phyloP scores from a whole-genome alignment of 1,140 invertebrate species.

The Cotesia vestalis region DNA sequence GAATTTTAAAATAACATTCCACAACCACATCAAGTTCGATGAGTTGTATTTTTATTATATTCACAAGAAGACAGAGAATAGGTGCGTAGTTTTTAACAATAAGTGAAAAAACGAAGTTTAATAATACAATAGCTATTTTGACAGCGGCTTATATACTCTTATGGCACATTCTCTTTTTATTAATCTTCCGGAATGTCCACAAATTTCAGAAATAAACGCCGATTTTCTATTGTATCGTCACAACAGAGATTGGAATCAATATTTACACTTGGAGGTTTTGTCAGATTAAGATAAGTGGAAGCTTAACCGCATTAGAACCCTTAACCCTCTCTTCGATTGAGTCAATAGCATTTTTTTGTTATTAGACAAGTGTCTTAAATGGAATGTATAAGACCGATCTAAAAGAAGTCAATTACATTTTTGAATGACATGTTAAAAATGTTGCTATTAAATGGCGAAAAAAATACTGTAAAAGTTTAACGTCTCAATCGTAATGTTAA shows the following conservation, averaged over 20 bases:
- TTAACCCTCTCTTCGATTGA: conserved; percentile 52
- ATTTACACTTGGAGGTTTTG: conserved; percentile 54
- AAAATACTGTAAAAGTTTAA: too few species aligned
- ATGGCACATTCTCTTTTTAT: conserved; percentile 2
- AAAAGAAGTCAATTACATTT: too few species aligned
- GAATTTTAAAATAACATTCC: too few species aligned
- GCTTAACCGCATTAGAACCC: conserved; percentile 38
- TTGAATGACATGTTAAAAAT: too few species aligned
- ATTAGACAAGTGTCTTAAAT: not conserved
- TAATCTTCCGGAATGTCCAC: not conserved
- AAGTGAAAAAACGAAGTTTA: conserved; percentile 32
- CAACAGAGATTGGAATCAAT: conserved; percentile 58
- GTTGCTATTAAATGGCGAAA: too few species aligned
- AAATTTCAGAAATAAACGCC: conserved; percentile 17
- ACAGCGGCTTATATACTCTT: conserved; percentile 46
- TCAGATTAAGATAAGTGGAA: conserved; percentile 55
- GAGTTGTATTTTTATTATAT: not conserved
- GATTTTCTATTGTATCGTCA: conserved; percentile 47
- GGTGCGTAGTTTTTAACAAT: conserved; percentile 22
- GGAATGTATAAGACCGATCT: too few species aligned
- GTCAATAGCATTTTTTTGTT: conserved; percentile 23
- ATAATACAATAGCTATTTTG: conserved; percentile 56
- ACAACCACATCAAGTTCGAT: too few species aligned
- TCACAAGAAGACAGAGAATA: conserved; percentile 8
- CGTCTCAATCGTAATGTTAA: too few species aligned